phyloP scores from a whole-genome alignment of 2,797 vertebrate species.

The Tarsius wallacei region DNA sequence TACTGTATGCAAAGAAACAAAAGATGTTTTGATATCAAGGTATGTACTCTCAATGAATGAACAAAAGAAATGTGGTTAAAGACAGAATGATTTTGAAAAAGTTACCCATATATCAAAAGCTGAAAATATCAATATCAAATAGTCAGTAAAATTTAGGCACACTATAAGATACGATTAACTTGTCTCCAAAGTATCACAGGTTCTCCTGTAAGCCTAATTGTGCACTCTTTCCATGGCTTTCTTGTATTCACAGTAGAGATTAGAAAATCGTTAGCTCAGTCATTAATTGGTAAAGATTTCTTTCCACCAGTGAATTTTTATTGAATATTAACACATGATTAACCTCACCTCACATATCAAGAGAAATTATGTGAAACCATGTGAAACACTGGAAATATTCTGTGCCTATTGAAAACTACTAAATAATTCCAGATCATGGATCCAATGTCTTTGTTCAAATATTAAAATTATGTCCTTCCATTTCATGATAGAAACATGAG shows the following conservation, averaged over 20 bases:
- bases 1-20: slow-evolving; percentile 64
- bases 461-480: slow-evolving; percentile 78
- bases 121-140: slow-evolving; percentile 78
- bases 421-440: slow-evolving; percentile 83
- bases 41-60: background rate
- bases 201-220: slow-evolving; percentile 68
- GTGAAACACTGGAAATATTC: slow-evolving; percentile 60
- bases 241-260: slow-evolving; percentile 67
- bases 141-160: slow-evolving; percentile 53
- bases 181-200: slow-evolving; percentile 64
- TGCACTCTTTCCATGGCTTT: slow-evolving; percentile 58
- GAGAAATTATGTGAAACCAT: slow-evolving; percentile 67
- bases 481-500: slow-evolving; percentile 77
- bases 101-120: slow-evolving; percentile 67
- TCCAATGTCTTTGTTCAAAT: slow-evolving; percentile 73
- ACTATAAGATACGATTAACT: slow-evolving; percentile 79
- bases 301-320: slow-evolving; percentile 75
- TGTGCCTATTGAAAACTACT: slow-evolving; percentile 76
- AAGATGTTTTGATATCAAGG: slow-evolving; percentile 70
- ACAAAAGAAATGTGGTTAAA: slow-evolving; percentile 54
- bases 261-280: slow-evolving; percentile 65
- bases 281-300: slow-evolving; percentile 76
- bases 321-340: slow-evolving; percentile 79
- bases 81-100: slow-evolving; percentile 70
- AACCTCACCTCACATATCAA: slow-evolving; percentile 64